Percentiles rank a stretch among this genome's conserved stretches.
Conservation (phyloP, 2,113 vertebrate species). For the Tachuris rubrigastra region DNA sequence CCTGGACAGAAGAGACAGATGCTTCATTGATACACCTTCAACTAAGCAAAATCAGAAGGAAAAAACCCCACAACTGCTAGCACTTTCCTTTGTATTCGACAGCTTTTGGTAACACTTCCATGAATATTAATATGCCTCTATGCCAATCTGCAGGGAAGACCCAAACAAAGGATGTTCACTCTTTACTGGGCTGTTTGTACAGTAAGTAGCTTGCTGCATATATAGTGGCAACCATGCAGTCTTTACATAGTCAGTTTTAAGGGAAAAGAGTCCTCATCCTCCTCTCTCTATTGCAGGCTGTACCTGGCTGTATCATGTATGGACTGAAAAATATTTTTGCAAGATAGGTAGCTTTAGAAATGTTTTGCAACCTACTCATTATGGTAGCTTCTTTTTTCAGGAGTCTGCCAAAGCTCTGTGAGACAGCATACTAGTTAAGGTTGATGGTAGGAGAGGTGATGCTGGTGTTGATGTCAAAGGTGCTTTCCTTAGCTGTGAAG, state of each 20-base stretch:
- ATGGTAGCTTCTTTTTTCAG: not conserved
- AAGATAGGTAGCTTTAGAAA: not conserved
- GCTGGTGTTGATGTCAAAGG: not conserved
- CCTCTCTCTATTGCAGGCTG: not conserved
- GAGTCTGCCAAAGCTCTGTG: not conserved
- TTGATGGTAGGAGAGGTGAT: not conserved
- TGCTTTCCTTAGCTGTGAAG: not conserved
- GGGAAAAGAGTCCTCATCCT: not conserved
- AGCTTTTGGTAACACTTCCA: not conserved
- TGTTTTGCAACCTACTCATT: not conserved
- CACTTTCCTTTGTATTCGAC: not conserved
- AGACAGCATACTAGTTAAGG: not conserved
- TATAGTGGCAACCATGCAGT: too few relatives aligned
- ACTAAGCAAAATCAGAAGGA: not conserved
- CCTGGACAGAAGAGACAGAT: not conserved
- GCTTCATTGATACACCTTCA: not conserved
- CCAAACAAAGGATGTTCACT: not conserved
- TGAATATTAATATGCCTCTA: not conserved
- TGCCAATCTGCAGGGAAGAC: not conserved
- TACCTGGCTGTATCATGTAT: not conserved
- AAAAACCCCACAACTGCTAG: not conserved
- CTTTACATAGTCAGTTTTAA: not conserved
- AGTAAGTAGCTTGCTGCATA: not conserved
- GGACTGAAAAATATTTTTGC: not conserved
- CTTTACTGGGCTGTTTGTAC: not conserved